Evolutionary conservation across 2,113 vertebrate species (phyloP), one percentile per base, ranked within the genome.

Genomic region (Daphoenositta chrysoptera): DNA sequence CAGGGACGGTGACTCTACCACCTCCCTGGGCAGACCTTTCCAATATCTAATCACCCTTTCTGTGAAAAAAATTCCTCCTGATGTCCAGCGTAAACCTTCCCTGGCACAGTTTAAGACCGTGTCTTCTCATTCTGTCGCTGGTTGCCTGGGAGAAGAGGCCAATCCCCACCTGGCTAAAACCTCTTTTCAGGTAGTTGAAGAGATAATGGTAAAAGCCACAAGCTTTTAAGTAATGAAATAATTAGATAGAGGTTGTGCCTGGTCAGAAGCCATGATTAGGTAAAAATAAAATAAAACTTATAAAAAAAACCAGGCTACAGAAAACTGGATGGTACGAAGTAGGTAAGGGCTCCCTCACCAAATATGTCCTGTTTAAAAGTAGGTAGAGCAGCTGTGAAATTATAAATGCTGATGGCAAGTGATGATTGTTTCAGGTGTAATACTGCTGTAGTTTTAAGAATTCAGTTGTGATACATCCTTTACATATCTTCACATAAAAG

Each of bases 291-390:
- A 13, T 13, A 14, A 40, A 58, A 20, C 6, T 71, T 63, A 53
- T 14, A 1, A 20, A 20, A 51, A 57, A 57, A 39, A 14, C 1
- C 2, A 4, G 10, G 15, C 18, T 60, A 10, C 5, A 31, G n/a
- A 45, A 71, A 44, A 37, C 3, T 14, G 18, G 19, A 2, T 23
- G 20, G 15, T 10, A 24, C 30, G 24, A 53, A 63, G 68, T 50
- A 50, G 9, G 16, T 78, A 69, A 93, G 10, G 11, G 9, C 2
- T 68, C 7, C 1, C 20, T 69, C 6, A 2, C 5, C 28, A 37
- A 22, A 4, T 22, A 39, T 4, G 17, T 16, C 21, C 8, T 73
- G 23, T 40, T 48, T 30, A 35, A 75, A 31, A 37, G 12, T 8
- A 53, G 37, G 1, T 48, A 1, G 0, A 26, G 44, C 23, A n/a